phyloP scores from a whole-genome alignment of 2,797 vertebrate species.

The Clamator glandarius region DNA sequence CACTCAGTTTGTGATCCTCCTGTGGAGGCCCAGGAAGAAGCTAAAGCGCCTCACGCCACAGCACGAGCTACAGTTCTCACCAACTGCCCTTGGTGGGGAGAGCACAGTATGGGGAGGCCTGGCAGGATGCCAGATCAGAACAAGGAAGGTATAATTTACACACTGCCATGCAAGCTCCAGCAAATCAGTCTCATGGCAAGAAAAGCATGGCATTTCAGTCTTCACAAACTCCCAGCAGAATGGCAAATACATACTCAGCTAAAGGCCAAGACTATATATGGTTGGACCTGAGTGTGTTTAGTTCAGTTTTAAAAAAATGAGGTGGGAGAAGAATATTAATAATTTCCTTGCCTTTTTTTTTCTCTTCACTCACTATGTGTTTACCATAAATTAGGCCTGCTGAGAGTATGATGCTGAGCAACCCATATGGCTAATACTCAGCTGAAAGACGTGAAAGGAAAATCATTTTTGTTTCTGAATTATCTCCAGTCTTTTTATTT shows the following conservation, averaged over 20 bases:
- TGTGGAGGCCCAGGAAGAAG: not conserved
- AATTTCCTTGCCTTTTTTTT: constrained; percentile 24
- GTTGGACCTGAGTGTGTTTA: not conserved
- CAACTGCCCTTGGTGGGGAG: not conserved
- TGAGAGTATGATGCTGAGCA: constrained; percentile 75
- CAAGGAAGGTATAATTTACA: not conserved
- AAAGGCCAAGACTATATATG: not conserved
- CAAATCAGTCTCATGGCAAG: not conserved
- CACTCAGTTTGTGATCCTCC: not conserved
- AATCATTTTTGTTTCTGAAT: constrained; percentile 73
- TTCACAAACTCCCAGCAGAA: not conserved
- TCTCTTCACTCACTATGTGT: constrained; percentile 62
- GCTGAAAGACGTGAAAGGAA: constrained; percentile 72
- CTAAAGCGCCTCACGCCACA: not conserved
- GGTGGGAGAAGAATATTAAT: not conserved
- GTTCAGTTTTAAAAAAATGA: not conserved
- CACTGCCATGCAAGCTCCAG: not conserved
- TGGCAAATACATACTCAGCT: not conserved
- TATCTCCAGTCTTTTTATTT: constrained; percentile 52
- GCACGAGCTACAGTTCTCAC: not conserved
- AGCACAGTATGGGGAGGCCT: not conserved
- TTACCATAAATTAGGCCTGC: constrained; percentile 77
- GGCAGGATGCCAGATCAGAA: not conserved
- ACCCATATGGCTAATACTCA: constrained; percentile 81
- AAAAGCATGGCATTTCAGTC: not conserved